Evolutionary conservation across 2,888 invertebrate species (phyloP).

Genomic region (Ceraclea dissimilis): DNA sequence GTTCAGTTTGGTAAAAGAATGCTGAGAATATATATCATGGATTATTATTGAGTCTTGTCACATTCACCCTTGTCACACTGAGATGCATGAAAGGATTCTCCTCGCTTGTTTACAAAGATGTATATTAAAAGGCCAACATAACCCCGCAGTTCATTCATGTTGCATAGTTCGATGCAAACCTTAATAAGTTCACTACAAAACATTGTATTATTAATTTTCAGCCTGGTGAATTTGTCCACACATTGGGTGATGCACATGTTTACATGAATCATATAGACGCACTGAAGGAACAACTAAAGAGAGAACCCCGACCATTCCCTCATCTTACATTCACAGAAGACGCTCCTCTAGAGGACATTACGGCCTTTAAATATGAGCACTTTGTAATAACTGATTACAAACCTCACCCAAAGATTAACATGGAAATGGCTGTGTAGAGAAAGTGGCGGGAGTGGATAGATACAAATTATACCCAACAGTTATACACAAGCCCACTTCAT

Average conservation of each 20-base stretch:
- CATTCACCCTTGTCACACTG: too few relatives aligned
- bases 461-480: too few relatives aligned
- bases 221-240: conserved; percentile 91
- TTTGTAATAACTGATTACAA: conserved; percentile 78
- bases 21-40: neutral
- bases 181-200: too few relatives aligned
- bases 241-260: conserved; percentile 92
- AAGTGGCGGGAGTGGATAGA: too few relatives aligned
- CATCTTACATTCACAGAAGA: conserved; percentile 66
- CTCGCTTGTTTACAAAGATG: too few relatives aligned
- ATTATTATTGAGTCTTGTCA: too few relatives aligned
- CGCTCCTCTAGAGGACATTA: conserved; percentile 65
- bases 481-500: too few relatives aligned
- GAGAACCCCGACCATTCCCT: conserved; percentile 78
- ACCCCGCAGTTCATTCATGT: too few relatives aligned
- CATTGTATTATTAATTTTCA: conserved; percentile 34
- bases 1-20: too few relatives aligned
- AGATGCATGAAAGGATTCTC: neutral
- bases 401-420: conserved; percentile 81
- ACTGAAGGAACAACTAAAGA: conserved; percentile 68
- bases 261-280: conserved; percentile 86
- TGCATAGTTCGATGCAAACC: too few relatives aligned
- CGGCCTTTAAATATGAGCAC: conserved; percentile 68
- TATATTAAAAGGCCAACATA: too few relatives aligned
- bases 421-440: conserved; percentile 83